phyloP scores from a whole-genome alignment of 2,113 vertebrate species.

The Orientallactaga bullata region DNA sequence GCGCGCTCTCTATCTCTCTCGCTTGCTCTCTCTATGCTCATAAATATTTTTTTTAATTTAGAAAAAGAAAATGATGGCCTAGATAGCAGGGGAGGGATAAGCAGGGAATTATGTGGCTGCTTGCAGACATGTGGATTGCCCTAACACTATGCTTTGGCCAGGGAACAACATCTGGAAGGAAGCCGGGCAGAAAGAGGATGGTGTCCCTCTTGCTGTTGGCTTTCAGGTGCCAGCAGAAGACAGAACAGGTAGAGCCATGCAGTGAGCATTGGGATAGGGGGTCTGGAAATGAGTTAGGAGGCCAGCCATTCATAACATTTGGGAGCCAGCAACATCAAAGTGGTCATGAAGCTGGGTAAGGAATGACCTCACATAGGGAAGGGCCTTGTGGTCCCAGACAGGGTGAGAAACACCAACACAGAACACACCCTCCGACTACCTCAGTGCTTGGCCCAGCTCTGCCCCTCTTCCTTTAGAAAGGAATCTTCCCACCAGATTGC shows the following conservation, averaged over 20 bases:
- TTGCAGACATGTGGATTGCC: rapidly evolving
- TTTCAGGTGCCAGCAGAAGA: background rate
- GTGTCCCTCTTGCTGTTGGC: background rate
- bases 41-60: too few species aligned
- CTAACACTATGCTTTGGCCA: rapidly evolving
- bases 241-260: background rate
- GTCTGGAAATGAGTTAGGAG: background rate
- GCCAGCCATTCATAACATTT: background rate
- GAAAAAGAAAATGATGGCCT: too few species aligned
- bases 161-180: background rate
- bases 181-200: background rate
- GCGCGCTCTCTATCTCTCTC: too few species aligned
- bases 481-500: background rate
- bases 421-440: too few species aligned
- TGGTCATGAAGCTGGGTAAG: background rate
- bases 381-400: background rate
- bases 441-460: background rate
- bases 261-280: background rate
- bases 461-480: background rate
- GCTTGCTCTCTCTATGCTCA: too few species aligned
- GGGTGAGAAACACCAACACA: background rate
- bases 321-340: background rate
- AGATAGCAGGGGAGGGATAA: background rate
- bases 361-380: background rate
- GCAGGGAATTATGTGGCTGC: background rate